Conservation (phyloP, 2,113 vertebrate genomes). For the Psammodynastes pulverulentus region DNA sequence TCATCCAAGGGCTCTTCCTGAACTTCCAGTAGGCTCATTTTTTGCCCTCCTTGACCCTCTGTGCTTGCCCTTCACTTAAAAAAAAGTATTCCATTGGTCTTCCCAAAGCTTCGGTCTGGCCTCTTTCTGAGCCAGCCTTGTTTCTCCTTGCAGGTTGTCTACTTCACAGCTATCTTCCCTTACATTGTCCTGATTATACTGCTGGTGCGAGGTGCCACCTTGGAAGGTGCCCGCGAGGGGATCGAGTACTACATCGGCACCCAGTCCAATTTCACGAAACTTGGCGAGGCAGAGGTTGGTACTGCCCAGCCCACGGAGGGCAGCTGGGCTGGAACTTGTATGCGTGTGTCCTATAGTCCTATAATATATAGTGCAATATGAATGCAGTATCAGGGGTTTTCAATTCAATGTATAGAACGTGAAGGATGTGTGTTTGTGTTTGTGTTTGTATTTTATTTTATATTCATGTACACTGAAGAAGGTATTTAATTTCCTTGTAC, state of each 20-base stretch:
- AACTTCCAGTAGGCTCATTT: too few relatives aligned
- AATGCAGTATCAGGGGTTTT: too few relatives aligned
- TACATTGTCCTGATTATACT: slow-evolving; percentile 86
- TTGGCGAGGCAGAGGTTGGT: slow-evolving; percentile 84
- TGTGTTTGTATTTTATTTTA: too few relatives aligned
- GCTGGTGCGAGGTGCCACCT: slow-evolving; percentile 84
- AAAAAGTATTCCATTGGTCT: neutral
- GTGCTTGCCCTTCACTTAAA: too few relatives aligned
- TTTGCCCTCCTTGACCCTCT: too few relatives aligned
- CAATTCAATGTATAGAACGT: too few relatives aligned
- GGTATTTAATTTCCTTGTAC: too few relatives aligned
- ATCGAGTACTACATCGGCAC: slow-evolving; percentile 90
- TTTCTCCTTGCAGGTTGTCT: slow-evolving; percentile 82
- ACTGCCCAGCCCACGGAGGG: neutral
- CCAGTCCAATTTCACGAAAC: slow-evolving; percentile 87
- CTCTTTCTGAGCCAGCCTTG: neutral
- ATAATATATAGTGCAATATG: too few relatives aligned
- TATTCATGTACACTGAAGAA: too few relatives aligned
- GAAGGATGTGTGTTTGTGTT: too few relatives aligned
- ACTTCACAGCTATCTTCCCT: slow-evolving; percentile 92
- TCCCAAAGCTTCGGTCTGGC: neutral
- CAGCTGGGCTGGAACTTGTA: neutral
- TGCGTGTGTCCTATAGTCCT: neutral
- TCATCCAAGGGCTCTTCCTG: neutral
- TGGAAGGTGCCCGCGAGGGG: slow-evolving; percentile 87